Conservation (phyloP, 2,888 invertebrate genomes). For the Tortrix viridana region DNA sequence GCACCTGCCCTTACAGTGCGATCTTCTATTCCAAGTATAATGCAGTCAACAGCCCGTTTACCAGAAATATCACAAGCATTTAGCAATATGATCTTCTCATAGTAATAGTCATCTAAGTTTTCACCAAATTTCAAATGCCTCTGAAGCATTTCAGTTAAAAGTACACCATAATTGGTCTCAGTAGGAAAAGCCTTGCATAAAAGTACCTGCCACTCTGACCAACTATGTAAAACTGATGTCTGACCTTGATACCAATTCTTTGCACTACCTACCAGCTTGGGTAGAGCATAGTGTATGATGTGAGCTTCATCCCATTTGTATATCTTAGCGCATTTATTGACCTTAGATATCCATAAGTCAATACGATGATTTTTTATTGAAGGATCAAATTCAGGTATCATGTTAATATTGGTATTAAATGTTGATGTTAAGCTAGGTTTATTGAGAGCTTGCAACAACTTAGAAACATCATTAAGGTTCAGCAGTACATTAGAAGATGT, state of each 20-base stretch:
- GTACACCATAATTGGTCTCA: slow-evolving; percentile 1
- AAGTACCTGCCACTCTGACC: slow-evolving; percentile 7
- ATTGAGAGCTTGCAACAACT: background rate
- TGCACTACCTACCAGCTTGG: slow-evolving; percentile 5
- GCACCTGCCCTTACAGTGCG: slow-evolving; percentile 7
- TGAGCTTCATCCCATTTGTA: slow-evolving; percentile 15
- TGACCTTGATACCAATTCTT: slow-evolving; percentile 8
- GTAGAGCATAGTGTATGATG: slow-evolving; percentile 9
- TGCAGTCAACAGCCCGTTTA: slow-evolving; percentile 1
- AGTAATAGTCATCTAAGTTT: slow-evolving; percentile 2
- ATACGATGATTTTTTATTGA: slow-evolving; percentile 10
- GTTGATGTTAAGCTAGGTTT: background rate
- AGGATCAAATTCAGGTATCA: slow-evolving; percentile 9
- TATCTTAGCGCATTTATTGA: slow-evolving; percentile 6
- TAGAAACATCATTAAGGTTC: background rate
- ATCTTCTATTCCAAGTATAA: slow-evolving; percentile 21
- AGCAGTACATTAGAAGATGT: background rate
- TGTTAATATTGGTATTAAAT: slow-evolving; percentile 1
- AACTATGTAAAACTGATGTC: slow-evolving; percentile 3
- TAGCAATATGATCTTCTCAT: background rate
- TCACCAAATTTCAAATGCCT: background rate
- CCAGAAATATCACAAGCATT: background rate
- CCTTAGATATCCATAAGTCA: slow-evolving; percentile 6
- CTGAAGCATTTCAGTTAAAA: slow-evolving; percentile 7
- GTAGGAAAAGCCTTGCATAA: slow-evolving; percentile 11